A percentile compares a stretch with the other conserved stretches of the same genome.
Conservation (phyloP, 2,888 invertebrate species). For the Agapostemon virescens region DNA sequence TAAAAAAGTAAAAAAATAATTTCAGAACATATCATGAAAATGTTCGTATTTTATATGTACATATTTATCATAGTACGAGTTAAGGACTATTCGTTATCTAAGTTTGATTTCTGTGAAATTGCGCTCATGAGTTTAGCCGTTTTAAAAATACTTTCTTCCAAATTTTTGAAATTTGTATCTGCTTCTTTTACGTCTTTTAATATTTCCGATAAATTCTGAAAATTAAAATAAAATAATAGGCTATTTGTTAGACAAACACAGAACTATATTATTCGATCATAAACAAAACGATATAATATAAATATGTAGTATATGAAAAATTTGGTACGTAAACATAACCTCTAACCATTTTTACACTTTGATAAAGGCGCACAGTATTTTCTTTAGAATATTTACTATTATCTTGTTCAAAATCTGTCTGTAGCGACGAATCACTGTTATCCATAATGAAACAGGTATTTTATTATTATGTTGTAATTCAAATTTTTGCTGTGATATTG, state of each 20-base stretch:
- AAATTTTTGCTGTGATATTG: not conserved
- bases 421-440: not conserved
- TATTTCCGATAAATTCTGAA: slow-evolving; percentile 39
- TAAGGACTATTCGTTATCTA: not conserved
- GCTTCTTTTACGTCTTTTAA: not conserved
- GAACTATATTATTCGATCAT: not conserved
- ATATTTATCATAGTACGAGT: not conserved
- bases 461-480: not conserved
- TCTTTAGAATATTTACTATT: not conserved
- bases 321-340: slow-evolving; percentile 40
- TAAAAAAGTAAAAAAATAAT: no score
- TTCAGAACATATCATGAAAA: not conserved
- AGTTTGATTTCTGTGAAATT: slow-evolving; percentile 13
- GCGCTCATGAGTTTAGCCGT: slow-evolving; percentile 26
- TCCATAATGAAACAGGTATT: slow-evolving; percentile 20
- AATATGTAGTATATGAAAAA: not conserved
- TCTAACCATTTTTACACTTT: slow-evolving; percentile 45
- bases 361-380: slow-evolving; percentile 22
- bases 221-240: not conserved
- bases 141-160: slow-evolving; percentile 10
- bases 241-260: not conserved
- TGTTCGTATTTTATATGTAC: not conserved
- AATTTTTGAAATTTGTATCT: slow-evolving; percentile 27
- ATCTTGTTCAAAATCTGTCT: not conserved
- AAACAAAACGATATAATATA: not conserved